These are phyloP conservation scores for Sternarchorhynchus goeldii DNA, from an alignment of 2,797 vertebrate species.

Conservation along the genomic window DNA sequence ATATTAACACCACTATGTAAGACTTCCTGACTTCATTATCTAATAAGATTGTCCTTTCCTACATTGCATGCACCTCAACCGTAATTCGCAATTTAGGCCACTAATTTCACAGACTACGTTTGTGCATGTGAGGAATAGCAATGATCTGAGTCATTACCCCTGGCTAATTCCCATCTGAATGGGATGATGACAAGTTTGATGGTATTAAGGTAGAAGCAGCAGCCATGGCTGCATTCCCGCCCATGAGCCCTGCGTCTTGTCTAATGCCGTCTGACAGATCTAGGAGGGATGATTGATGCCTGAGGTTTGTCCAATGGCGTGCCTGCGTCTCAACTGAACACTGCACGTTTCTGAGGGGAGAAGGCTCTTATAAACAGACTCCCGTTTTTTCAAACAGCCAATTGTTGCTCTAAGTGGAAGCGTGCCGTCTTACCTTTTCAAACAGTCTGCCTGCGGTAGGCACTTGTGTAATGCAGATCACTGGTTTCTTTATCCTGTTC, in stretches of 20 bases:
- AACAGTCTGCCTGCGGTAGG: constrained; percentile 9
- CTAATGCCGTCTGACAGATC: constrained; percentile 65
- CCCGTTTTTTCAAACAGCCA: background rate
- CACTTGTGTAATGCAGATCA: constrained; percentile 38
- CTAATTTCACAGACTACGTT: constrained; percentile 44
- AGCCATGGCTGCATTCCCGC: constrained; percentile 64
- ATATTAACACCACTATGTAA: constrained; percentile 27
- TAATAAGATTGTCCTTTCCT: constrained; percentile 36
- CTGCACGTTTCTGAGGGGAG: background rate
- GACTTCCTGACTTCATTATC: constrained; percentile 36
- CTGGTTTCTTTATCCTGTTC: constrained; percentile 35
- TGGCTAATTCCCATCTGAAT: constrained; percentile 62
- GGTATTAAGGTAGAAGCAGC: constrained; percentile 62
- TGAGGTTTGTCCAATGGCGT: constrained; percentile 56
- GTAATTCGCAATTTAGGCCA: constrained; percentile 53
- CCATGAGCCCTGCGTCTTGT: constrained; percentile 65
- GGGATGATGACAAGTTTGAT: constrained; percentile 68
- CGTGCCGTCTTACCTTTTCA: constrained; percentile 8
- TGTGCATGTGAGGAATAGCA: constrained; percentile 67
- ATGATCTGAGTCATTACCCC: constrained; percentile 62
- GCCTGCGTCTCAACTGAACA: constrained; percentile 45
- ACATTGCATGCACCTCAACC: constrained; percentile 40
- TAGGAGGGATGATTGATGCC: constrained; percentile 72
- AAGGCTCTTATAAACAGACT: background rate
- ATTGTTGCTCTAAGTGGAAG: background rate